phyloP scores from a whole-genome alignment of 2,797 vertebrate species.

The Acanthis flammea region DNA sequence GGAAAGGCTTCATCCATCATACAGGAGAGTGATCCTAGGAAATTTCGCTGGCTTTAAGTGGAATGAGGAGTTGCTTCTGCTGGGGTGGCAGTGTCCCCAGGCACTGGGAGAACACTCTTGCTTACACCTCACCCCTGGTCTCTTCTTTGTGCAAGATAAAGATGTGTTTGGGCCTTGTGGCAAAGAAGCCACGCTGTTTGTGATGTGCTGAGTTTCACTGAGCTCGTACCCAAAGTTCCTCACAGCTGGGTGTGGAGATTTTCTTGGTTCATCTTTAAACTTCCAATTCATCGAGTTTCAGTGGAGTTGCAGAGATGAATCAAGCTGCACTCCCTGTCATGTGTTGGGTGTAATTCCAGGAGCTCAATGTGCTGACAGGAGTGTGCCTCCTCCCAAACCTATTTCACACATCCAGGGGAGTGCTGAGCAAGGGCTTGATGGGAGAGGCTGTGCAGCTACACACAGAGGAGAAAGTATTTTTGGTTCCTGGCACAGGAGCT shows the following conservation, averaged over 20 bases:
- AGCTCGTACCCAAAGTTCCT: not conserved
- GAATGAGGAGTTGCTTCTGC: not conserved
- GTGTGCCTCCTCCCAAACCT: not conserved
- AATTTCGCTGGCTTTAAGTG: not conserved
- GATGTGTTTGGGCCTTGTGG: not conserved
- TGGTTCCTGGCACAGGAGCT: not conserved
- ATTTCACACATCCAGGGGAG: not conserved
- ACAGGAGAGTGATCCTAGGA: not conserved
- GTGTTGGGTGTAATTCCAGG: not conserved
- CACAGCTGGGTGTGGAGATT: not conserved
- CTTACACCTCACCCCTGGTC: not conserved
- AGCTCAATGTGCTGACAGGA: not conserved
- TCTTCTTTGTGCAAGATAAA: not conserved
- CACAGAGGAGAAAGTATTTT: not conserved
- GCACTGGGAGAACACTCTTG: not conserved
- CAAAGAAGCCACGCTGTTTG: fast-evolving
- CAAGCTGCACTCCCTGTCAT: not conserved
- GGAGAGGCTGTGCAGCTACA: not conserved
- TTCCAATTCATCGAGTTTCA: not conserved
- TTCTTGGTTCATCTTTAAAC: not conserved
- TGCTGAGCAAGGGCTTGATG: not conserved
- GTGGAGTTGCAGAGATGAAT: not conserved
- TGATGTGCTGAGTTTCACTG: not conserved
- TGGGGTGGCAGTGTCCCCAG: not conserved
- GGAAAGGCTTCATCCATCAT: not conserved